Evolutionary conservation across 2,113 vertebrate genomes (phyloP).

Genomic region (Cavia porcellus): DNA sequence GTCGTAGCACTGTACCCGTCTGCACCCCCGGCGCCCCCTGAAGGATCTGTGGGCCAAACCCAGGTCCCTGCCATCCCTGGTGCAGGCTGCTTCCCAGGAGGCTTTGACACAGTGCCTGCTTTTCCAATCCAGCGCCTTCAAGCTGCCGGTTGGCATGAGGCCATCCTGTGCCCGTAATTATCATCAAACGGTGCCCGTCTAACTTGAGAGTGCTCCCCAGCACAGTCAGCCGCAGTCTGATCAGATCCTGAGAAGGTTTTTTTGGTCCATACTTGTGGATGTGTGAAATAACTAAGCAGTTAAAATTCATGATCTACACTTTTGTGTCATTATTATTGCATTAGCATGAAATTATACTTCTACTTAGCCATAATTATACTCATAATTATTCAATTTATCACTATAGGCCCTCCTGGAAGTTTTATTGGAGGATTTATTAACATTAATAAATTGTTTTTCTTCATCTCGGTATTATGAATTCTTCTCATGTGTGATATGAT

Average conservation of each 20-base stretch:
- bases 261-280: constrained; percentile 80
- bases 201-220: constrained; percentile 42
- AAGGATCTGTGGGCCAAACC: not conserved
- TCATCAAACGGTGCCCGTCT: constrained; percentile 39
- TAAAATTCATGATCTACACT: constrained; percentile 92
- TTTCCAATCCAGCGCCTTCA: not conserved
- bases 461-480: constrained; percentile 88
- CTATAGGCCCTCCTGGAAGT: constrained; percentile 90
- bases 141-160: constrained; percentile 65
- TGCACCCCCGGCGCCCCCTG: not conserved
- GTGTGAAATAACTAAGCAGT: constrained; percentile 88
- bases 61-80: not conserved
- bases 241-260: constrained; percentile 52
- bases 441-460: constrained; percentile 93
- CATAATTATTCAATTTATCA: constrained; percentile 93
- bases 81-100: not conserved
- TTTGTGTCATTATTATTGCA: constrained; percentile 92
- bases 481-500: constrained; percentile 88
- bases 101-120: not conserved
- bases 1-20: not conserved
- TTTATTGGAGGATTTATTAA: constrained; percentile 91
- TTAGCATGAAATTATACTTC: constrained; percentile 91
- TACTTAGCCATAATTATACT: constrained; percentile 91
- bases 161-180: constrained; percentile 40
- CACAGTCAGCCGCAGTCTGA: constrained; percentile 44